These are phyloP conservation scores for Bergia puertoricense DNA, from an alignment of 92 coral and sea anemone species.

Conservation along the genomic window DNA sequence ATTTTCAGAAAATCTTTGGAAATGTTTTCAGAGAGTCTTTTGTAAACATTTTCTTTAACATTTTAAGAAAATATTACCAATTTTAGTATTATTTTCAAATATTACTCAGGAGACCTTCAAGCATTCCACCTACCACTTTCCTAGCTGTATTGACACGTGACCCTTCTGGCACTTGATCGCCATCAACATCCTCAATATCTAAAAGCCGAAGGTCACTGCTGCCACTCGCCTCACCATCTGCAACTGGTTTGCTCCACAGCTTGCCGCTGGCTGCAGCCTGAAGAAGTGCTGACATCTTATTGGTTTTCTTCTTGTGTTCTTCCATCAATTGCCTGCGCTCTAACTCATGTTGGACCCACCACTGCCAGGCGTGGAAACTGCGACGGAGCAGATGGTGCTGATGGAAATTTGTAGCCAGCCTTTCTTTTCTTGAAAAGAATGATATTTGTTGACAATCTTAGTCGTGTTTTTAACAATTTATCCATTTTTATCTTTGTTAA, in stretches of 20 bases:
- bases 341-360: conserved; percentile 64
- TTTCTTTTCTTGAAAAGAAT: conserved; percentile 79
- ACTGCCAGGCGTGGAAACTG: conserved; percentile 77
- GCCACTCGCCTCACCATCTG: conserved; percentile 22
- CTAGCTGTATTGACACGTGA: conserved; percentile 70
- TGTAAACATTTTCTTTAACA: too few species aligned
- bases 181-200: conserved; percentile 48
- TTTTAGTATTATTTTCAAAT: too few species aligned
- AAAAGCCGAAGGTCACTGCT: conserved; percentile 33
- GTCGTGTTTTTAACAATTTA: not conserved
- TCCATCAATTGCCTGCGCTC: conserved; percentile 72
- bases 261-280: conserved; percentile 93
- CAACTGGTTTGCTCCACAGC: conserved; percentile 68
- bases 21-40: too few species aligned
- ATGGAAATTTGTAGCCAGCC: conserved; percentile 66
- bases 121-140: conserved; percentile 56
- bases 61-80: too few species aligned
- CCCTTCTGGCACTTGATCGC: conserved; percentile 29
- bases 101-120: not conserved
- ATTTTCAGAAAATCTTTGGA: too few species aligned
- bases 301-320: conserved; percentile 77
- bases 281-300: conserved; percentile 90
- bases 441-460: not conserved
- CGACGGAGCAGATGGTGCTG: conserved; percentile 65
- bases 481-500: not conserved